Evolutionary conservation across 1,140 invertebrate species (phyloP), one percentile per base, ranked within the genome.

Genomic region (Hypsibius dujardini): DNA sequence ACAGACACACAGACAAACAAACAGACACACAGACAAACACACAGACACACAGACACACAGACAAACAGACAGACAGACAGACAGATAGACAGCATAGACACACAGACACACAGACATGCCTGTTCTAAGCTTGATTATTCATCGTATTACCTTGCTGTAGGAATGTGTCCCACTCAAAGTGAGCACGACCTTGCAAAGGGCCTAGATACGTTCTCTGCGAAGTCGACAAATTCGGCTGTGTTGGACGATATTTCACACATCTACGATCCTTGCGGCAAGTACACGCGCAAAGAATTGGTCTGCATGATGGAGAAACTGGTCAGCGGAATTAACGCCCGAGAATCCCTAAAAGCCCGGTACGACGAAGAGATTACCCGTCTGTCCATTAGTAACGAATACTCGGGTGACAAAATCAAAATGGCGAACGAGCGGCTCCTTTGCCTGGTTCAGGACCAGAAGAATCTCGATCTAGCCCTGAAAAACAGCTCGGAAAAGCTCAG

Each of bases 271-370:
- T 7, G n/a, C 7, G n/a, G 50, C 7, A 56, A 0, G 7, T 56
- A 56, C n/a, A n/a, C 50, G 50, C 50, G 50, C 7, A n/a, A 7
- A 12, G 50, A 56, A n/a, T n/a, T 56, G 50, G n/a, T 56, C 7
- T 7, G 7, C 50, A 56, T 56, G 50, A 56, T 56, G 50, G 50
- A 56, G 50, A 56, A n/a, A n/a, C 50, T 56, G 50, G 50, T 56
- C 7, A 12, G n/a, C n/a, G 50, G 50, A 7, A 56, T 56, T n/a
- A 56, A 56, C 50, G n/a, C 7, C 50, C 50, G 50, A 7, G 50
- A 56, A n/a, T 56, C 7, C n/a, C 50, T 56, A 7, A 56, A 56
- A n/a, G 50, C 50, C n/a, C 7, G 50, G 50, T 56, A 56, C n/a
- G 50, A 56, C n/a, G 50, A 56, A 56, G 50, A 56, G n/a, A 12